Conservation (phyloP, 1,140 invertebrate genomes). For the Zaprionus africanus region DNA sequence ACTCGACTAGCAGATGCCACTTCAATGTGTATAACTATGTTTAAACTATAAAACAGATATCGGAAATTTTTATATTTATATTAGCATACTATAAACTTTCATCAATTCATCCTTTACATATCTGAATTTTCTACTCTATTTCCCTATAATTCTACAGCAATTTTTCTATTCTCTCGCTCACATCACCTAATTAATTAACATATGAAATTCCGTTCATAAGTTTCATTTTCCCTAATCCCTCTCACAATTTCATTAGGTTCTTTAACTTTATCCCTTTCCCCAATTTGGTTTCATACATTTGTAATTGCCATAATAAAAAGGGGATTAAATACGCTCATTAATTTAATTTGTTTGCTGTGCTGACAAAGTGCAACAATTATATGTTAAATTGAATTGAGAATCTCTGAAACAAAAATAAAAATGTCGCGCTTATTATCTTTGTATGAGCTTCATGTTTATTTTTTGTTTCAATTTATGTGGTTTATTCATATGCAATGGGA, state of each 20-base stretch:
- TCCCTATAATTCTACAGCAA: too few species aligned
- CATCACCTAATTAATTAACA: background rate
- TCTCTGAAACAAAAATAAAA: background rate
- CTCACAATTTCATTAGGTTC: background rate
- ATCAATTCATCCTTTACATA: too few species aligned
- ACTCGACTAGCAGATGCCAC: too few species aligned
- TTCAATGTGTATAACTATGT: too few species aligned
- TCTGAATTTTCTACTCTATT: too few species aligned
- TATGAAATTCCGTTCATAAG: background rate
- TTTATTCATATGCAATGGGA: background rate
- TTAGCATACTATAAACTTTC: too few species aligned
- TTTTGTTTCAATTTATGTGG: background rate
- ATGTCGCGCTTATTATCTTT: too few species aligned
- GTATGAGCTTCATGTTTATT: background rate
- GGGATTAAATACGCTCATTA: background rate
- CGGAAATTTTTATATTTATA: too few species aligned
- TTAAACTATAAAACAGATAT: too few species aligned
- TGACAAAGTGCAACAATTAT: background rate
- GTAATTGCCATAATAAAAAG: background rate
- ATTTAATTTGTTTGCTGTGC: background rate
- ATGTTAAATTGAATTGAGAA: background rate
- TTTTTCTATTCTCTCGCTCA: background rate
- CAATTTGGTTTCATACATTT: background rate
- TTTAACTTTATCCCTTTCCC: background rate
- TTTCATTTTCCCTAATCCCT: background rate